Evolutionary conservation across 1,140 invertebrate species (phyloP).

Genomic region (Heliconius eleuchia): DNA sequence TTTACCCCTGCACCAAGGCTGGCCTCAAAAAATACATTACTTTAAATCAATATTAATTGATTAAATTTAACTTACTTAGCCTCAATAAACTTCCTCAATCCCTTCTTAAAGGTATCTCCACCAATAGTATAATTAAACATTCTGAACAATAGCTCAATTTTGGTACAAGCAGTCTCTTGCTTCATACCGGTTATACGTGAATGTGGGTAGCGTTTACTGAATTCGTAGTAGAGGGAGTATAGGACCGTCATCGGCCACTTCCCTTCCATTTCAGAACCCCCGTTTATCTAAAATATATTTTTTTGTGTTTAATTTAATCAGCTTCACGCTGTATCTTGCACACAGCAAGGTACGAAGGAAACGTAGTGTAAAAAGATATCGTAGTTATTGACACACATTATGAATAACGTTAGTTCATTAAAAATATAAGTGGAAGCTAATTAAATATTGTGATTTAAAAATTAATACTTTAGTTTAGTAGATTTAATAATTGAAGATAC

Average conservation of each 20-base stretch:
- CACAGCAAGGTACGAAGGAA: background rate
- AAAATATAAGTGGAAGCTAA: no score
- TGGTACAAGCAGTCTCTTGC: slow-evolving; percentile 85
- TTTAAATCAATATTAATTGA: no score
- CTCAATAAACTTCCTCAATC: slow-evolving; percentile 86
- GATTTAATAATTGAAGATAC: no score
- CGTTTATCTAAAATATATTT: slow-evolving; percentile 81
- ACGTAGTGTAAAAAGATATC: background rate
- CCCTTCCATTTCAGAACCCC: slow-evolving; percentile 85
- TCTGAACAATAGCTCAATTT: slow-evolving; percentile 93
- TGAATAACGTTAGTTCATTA: no score
- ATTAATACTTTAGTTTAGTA: no score
- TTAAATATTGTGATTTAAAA: no score
- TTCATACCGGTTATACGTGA: slow-evolving; percentile 87
- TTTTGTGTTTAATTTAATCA: background rate
- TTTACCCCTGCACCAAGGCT: no score
- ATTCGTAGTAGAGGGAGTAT: slow-evolving; percentile 89
- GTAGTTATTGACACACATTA: no score
- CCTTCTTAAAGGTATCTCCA: slow-evolving; percentile 88
- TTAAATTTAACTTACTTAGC: slow-evolving; percentile 71
- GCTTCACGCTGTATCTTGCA: background rate
- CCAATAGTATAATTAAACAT: slow-evolving; percentile 96
- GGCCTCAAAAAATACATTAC: no score
- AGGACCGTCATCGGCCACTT: slow-evolving; percentile 89
- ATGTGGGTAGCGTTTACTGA: slow-evolving; percentile 87